A percentile compares a stretch with the other conserved stretches of the same genome.
Evolutionary conservation across 1,140 invertebrate genomes (phyloP).

Genomic region (Sinella curviseta): DNA sequence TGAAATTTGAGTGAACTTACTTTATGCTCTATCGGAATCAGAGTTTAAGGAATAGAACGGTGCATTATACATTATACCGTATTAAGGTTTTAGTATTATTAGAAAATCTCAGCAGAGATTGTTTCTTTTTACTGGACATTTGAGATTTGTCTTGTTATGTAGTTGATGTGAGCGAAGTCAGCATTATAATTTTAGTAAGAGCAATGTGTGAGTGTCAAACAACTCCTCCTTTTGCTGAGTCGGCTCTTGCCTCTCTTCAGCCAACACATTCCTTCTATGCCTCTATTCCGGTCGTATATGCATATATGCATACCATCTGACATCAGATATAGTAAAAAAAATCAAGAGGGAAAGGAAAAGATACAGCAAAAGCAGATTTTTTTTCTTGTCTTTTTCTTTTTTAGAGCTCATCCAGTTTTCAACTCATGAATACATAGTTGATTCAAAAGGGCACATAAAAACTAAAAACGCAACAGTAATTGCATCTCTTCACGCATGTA

Average conservation of each 20-base stretch:
- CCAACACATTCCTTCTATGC: no score
- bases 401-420: background rate
- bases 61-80: no score
- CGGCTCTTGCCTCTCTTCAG: background rate
- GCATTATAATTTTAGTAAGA: background rate
- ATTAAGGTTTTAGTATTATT: no score
- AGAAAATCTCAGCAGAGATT: no score
- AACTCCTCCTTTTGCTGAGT: slow-evolving; percentile 1
- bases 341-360: background rate
- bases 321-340: no score
- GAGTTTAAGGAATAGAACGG: no score
- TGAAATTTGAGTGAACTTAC: no score
- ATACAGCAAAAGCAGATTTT: background rate
- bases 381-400: no score
- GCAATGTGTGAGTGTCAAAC: background rate
- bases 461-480: background rate
- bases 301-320: no score
- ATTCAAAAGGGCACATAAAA: background rate
- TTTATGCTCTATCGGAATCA: no score
- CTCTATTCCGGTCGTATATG: no score
- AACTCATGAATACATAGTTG: background rate
- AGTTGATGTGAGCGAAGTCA: background rate
- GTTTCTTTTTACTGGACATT: background rate
- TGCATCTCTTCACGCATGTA: no score
- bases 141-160: slow-evolving; percentile 2